Evolutionary conservation across 2,797 vertebrate genomes (phyloP).

Genomic region (Galaxias olidus): DNA sequence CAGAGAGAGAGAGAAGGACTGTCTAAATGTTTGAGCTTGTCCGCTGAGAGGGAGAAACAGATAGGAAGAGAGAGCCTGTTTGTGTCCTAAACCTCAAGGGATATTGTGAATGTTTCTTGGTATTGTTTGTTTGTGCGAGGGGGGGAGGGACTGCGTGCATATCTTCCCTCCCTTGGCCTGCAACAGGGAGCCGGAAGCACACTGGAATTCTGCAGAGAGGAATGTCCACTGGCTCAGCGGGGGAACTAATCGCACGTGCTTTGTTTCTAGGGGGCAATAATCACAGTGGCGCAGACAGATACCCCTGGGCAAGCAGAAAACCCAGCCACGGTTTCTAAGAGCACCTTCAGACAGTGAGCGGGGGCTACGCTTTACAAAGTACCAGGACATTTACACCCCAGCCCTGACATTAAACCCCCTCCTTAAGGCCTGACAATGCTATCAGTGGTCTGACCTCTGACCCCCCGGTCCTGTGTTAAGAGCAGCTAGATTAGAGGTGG

Average conservation of each 20-base stretch:
- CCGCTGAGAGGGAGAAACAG: too few relatives aligned
- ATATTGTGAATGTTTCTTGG: not conserved
- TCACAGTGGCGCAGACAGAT: not conserved
- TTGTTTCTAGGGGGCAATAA: not conserved
- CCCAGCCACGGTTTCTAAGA: too few relatives aligned
- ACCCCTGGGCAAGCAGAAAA: not conserved
- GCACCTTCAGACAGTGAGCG: not conserved
- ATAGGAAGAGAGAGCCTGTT: too few relatives aligned
- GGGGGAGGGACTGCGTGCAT: not conserved
- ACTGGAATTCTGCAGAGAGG: not conserved
- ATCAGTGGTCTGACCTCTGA: too few relatives aligned
- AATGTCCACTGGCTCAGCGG: slow-evolving; percentile 1
- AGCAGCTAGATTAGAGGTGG: too few relatives aligned
- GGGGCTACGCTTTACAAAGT: not conserved
- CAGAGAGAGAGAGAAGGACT: too few relatives aligned
- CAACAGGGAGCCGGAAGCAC: slow-evolving; percentile 2
- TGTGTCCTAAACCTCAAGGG: too few relatives aligned
- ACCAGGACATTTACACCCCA: too few relatives aligned
- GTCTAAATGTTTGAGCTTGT: too few relatives aligned
- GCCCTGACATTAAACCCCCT: too few relatives aligned
- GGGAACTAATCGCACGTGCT: not conserved
- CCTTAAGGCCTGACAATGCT: too few relatives aligned
- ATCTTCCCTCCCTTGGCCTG: not conserved
- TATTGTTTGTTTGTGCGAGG: not conserved
- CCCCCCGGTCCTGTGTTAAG: too few relatives aligned